A percentile compares a stretch with the other conserved stretches of the same genome.
Conservation (phyloP, 2,113 vertebrate species). For the Passer montanus region DNA sequence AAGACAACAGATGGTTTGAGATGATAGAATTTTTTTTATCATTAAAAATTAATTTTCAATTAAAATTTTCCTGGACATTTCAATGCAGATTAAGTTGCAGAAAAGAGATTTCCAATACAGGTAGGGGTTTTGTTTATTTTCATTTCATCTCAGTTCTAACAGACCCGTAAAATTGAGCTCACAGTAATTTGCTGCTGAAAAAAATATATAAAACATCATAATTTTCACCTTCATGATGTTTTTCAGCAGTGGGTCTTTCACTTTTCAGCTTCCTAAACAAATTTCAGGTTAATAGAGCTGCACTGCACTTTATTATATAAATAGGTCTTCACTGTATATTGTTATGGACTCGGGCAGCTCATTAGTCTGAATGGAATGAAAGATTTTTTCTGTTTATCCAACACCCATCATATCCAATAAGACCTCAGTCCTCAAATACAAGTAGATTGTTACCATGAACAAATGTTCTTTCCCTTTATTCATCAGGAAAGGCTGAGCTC, state of each 20-base stretch:
- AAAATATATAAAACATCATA: neutral
- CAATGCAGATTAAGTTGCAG: neutral
- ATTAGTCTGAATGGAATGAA: neutral
- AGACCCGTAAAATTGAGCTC: neutral
- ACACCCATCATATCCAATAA: neutral
- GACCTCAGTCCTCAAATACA: neutral
- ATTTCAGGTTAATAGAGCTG: neutral
- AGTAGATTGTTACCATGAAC: neutral
- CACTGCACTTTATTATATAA: neutral
- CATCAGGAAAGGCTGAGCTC: neutral
- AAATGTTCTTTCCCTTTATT: neutral
- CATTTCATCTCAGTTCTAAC: neutral
- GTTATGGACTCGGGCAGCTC: neutral
- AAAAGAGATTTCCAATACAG: neutral
- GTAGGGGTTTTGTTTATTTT: neutral
- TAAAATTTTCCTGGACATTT: neutral
- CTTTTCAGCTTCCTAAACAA: neutral
- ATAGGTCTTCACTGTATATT: neutral
- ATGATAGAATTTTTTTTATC: neutral
- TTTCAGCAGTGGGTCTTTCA: neutral
- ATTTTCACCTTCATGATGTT: neutral
- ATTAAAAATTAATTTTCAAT: neutral
- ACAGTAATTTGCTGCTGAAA: neutral
- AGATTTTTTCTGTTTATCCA: neutral
- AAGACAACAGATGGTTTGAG: neutral